These are phyloP conservation scores for Spilogale gracilis DNA, from an alignment of 2,113 vertebrate genomes.

Conservation along the genomic window DNA sequence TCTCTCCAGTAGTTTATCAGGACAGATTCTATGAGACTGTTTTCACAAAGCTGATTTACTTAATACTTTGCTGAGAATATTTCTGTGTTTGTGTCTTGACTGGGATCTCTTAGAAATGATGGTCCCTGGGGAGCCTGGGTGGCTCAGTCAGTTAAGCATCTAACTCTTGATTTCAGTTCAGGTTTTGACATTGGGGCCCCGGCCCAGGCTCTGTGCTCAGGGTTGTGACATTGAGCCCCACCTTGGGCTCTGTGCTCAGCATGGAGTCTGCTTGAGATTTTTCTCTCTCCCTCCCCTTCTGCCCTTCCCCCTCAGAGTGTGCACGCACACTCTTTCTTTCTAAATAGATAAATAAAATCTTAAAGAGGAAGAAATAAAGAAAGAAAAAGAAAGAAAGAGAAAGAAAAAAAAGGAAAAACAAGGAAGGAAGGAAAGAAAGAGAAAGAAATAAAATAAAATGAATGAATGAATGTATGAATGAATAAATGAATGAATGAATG, in stretches of 20 bases:
- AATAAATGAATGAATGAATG: not conserved
- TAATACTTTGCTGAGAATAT: not conserved
- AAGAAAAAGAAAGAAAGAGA: not conserved
- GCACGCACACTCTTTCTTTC: too few relatives aligned
- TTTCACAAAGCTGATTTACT: not conserved
- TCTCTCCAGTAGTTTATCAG: not conserved
- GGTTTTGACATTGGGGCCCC: not conserved
- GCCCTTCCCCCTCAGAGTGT: too few relatives aligned
- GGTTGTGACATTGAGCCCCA: too few relatives aligned
- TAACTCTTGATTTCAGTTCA: not conserved
- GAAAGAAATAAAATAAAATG: too few relatives aligned
- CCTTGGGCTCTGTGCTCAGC: not conserved
- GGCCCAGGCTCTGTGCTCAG: too few relatives aligned
- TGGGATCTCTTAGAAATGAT: not conserved
- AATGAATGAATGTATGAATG: too few relatives aligned
- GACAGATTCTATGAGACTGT: not conserved
- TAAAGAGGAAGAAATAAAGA: not conserved
- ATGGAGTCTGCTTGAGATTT: not conserved
- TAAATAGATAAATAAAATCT: too few relatives aligned
- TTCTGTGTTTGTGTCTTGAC: not conserved
- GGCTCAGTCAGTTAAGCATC: not conserved
- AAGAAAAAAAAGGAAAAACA: too few relatives aligned
- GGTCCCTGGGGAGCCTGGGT: not conserved
- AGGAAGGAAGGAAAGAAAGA: too few relatives aligned
- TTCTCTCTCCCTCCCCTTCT: not conserved